Evolutionary conservation across 2,113 vertebrate genomes (phyloP), one percentile per base, ranked within the genome.

Genomic region (Haliaeetus leucogaster): DNA sequence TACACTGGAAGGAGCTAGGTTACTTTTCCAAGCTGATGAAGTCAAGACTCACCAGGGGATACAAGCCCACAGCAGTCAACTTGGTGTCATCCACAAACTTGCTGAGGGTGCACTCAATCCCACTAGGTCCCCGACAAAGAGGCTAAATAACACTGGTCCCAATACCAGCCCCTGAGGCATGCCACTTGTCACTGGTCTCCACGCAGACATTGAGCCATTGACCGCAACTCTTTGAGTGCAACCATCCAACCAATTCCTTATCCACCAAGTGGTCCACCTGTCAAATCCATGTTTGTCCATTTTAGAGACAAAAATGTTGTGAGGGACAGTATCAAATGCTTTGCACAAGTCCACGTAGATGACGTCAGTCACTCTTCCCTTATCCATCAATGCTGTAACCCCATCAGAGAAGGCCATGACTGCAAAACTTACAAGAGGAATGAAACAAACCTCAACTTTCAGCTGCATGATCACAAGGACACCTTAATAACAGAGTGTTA

Each of bases 221-320:
- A 43, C 12, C 0, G 0, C 20, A 58, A n/a, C 12, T 40, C 34
- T 58, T 21, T 29, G 8, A 47, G 36, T 16, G 36, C 2, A 1
- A 43, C 14, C 27, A 40, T 19, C 6, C 53, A n/a, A 10, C 11
- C 43, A 82, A 34, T 36, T 23, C 11, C 7, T 56, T 85, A 68
- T 10, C 10, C 26, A 71, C 9, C 2, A 1, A 45, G 30, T 45
- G 11, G 17, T 45, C 10, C 16, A 56, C 15, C 32, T 1, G 2
- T 26, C 32, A 70, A 52, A 71, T 38, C 42, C 22, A 25, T 42
- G 9, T 66, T 16, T 59, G 21, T 42, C 34, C 20, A 22, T 4
- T 81, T 81, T 26, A n/a, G 19, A 86, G 43, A 36, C 29, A 53
- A 77, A 12, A 25, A 52, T 58, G 22, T 61, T 19, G 42, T 43